Conservation (phyloP, 2,113 vertebrate genomes). For the Dasyurus viverrinus region DNA sequence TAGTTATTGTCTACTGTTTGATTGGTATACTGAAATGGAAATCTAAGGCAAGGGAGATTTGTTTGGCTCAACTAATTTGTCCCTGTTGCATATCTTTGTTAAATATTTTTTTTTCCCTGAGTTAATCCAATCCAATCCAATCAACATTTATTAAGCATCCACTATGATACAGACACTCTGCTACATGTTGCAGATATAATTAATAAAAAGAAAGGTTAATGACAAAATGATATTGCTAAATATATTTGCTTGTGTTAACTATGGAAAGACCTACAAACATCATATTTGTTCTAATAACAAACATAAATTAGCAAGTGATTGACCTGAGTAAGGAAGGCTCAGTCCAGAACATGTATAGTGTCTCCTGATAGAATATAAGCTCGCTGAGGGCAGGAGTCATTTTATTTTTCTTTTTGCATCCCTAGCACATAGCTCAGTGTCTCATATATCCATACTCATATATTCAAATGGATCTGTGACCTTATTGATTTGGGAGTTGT, state of each 20-base stretch:
- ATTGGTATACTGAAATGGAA: background rate
- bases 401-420: background rate
- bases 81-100: background rate
- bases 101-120: background rate
- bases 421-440: no score
- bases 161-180: background rate
- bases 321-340: background rate
- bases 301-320: background rate
- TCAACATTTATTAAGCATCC: background rate
- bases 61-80: background rate
- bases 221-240: background rate
- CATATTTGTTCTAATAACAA: background rate
- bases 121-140: background rate
- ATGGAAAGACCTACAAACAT: background rate
- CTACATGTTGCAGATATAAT: background rate
- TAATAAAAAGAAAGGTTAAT: background rate
- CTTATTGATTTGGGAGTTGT: background rate
- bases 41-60: background rate
- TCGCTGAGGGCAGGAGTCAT: background rate
- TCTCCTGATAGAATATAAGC: background rate
- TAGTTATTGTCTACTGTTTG: background rate
- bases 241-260: background rate
- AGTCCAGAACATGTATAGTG: background rate
- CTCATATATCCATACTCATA: no score
- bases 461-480: background rate